A percentile compares a stretch with the other conserved stretches of the same genome.
phyloP scores from a whole-genome alignment of 37 sponge, comb jelly and placozoan genomes.

The Bolinopsis microptera region DNA sequence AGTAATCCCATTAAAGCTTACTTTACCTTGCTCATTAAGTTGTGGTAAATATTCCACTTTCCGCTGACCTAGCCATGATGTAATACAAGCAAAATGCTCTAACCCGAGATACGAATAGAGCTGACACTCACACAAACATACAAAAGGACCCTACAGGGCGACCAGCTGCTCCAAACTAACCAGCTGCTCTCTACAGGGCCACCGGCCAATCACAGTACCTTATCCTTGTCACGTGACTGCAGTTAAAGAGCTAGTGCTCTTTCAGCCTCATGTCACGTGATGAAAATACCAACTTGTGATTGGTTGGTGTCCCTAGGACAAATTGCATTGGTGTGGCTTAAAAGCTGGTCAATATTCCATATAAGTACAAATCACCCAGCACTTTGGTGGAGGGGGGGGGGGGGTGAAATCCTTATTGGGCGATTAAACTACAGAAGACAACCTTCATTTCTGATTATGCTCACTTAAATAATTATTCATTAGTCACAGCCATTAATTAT shows the following conservation, averaged over 20 bases:
- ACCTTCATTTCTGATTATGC: too few relatives aligned
- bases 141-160: too few relatives aligned
- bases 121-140: too few relatives aligned
- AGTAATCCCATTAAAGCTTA: neutral
- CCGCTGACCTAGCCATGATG: too few relatives aligned
- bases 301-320: neutral
- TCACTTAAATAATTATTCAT: too few relatives aligned
- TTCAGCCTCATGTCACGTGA: neutral
- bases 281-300: neutral
- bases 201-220: neutral
- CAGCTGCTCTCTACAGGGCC: neutral
- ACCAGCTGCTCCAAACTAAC: neutral
- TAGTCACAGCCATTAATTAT: too few relatives aligned
- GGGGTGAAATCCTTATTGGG: neutral
- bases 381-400: too few relatives aligned
- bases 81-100: too few relatives aligned
- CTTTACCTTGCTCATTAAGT: neutral
- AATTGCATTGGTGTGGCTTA: neutral
- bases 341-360: neutral
- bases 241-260: neutral
- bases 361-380: neutral
- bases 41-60: neutral
- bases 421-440: neutral
- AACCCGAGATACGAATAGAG: too few relatives aligned
- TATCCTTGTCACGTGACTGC: neutral